Conservation (phyloP, 2,113 vertebrate genomes). For the Grallaria varia region DNA sequence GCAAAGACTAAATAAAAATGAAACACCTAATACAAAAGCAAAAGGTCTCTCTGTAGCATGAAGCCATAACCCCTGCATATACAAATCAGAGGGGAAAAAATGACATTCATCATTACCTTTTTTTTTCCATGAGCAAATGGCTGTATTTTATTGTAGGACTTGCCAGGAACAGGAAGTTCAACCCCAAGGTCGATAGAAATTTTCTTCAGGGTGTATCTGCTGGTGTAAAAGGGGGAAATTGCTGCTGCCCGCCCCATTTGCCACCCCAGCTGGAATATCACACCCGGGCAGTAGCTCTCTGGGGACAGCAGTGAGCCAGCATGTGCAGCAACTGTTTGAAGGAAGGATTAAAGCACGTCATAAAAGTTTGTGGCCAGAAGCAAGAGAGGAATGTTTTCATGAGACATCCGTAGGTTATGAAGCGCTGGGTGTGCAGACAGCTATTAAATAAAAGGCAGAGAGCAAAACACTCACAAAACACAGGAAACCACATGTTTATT, state of each 20-base stretch:
- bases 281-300: background rate
- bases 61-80: background rate
- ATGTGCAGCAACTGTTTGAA: conserved; percentile 50
- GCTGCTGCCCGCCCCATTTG: background rate
- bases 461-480: background rate
- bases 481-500: conserved; percentile 49
- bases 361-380: conserved; percentile 47
- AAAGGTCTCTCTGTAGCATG: background rate
- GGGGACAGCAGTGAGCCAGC: background rate
- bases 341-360: conserved; percentile 37
- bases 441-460: conserved; percentile 22
- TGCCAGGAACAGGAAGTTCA: background rate
- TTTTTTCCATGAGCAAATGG: background rate
- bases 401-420: background rate
- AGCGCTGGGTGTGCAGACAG: conserved; percentile 30
- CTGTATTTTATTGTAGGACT: background rate
- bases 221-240: background rate
- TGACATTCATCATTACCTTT: background rate
- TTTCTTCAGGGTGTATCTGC: background rate
- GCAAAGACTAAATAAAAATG: background rate
- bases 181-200: background rate
- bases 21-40: background rate
- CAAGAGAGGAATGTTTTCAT: conserved; percentile 58
- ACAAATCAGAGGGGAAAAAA: background rate
- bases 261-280: conserved; percentile 29